Evolutionary conservation across 37 sponge, comb jelly and placozoan genomes (phyloP), one percentile per base, ranked within the genome.

Genomic region (Aphrocallistes beatrix): DNA sequence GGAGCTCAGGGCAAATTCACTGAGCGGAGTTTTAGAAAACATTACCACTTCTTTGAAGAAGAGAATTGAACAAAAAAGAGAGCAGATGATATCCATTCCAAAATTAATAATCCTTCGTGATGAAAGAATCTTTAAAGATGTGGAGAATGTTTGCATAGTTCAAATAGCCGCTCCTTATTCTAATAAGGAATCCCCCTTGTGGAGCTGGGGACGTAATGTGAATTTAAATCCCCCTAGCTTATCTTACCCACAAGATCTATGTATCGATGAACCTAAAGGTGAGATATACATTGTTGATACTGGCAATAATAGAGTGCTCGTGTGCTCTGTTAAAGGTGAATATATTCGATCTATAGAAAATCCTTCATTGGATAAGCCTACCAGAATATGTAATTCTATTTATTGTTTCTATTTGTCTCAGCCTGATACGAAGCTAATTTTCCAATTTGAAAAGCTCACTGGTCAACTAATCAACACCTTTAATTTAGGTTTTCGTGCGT

Each of bases 211-310:
- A 3, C 28, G 75, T 3, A 30, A 60, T 25, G 8, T 30, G 3
- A 60, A 60, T 28, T 19, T 6, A 28, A 60, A 13, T 30, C 10
- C n/a, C n/a, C n/a, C 10, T 13, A 3, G n/a, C 10, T 6, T 60
- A 60, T 60, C 75, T 60, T 60, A 60, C n/a, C 75, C 75, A 25
- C 75, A 60, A 28, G 75, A 60, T 28, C n/a, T 60, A 60, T 3
- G 28, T 3, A 25, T 60, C 10, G 75, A 60, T 60, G 34, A 60
- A 21, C 10, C 6, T 19, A 19, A 8, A 13, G 32, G 34, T 8
- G 75, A 60, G n/a, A 60, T 60, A 32, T 60, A 25, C n/a, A 60
- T 60, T 28, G 75, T 13, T 32, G 75, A 60, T 30, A 60, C 10
- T 3, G 8, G 17, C n/a, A 60, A 60, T 60, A 3, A 60, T 13